Base-by-base conservation (phyloP, 2,888 invertebrate species). In the Orchestes rusci region DNA sequence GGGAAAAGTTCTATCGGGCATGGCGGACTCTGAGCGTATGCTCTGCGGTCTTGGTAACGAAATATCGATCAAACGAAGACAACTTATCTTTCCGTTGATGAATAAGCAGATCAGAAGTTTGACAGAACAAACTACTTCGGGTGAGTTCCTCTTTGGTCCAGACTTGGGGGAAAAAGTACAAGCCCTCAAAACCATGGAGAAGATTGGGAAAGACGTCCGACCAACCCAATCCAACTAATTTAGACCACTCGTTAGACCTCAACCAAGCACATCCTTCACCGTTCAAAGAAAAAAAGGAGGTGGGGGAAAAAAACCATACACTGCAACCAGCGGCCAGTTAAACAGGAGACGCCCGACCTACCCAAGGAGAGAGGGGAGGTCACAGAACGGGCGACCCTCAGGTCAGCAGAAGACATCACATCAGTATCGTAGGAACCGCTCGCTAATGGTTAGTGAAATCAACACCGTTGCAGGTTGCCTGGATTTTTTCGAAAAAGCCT, bases 261-360 rank as follows among this genome's bases (percentile, higher is more conserved):
- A n/a, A n/a, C n/a, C n/a, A n/a, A n/a, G n/a, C n/a, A n/a, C n/a
- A n/a, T n/a, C 23, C 10, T 10, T 16, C 18, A 23, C 17, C 16
- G 20, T 18, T 13, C 30, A 18, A n/a, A 16, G 7, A 39, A 39
- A 35, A 36, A 32, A 27, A 33, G 39, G 19, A 29, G 43, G 39
- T 20, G 31, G 19, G 18, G 35, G 35, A 35, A 27, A 18, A 10
- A 31, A 19, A 28, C 10, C 19, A 2, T 8, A 16, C 19, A 34
- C 27, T 5, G 40, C 16, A 8, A 16, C 19, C 12, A 15, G 16
- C n/a, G 7, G 16, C 20, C 18, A 17, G 28, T 37, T 31, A 48
- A 48, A 48, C 43, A 17, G 31, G 39, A 12, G 35, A 15, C 38
- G 33, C 43, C 47, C 47, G 34, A 19, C 23, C 29, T 20, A 16